Evolutionary conservation across 2,113 vertebrate species (phyloP).

Genomic region (Sebastes fasciatus): DNA sequence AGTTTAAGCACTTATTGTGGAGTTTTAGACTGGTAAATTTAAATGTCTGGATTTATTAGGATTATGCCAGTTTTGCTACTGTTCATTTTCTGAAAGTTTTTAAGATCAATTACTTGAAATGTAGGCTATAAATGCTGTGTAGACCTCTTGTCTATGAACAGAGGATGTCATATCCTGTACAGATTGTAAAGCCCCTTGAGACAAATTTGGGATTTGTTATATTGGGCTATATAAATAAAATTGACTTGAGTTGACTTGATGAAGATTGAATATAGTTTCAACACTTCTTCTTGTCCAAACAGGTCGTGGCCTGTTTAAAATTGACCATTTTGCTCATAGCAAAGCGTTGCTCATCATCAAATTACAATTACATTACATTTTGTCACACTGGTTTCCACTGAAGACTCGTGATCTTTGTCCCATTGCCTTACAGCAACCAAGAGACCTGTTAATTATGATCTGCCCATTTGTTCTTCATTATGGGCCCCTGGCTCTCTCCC

Average conservation of each 20-base stretch:
- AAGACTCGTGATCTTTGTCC: constrained; percentile 26
- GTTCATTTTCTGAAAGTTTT: too few species aligned
- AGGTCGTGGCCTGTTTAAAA: neutral
- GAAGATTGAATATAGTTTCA: neutral
- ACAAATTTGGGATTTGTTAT: too few species aligned
- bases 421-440: constrained; percentile 6
- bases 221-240: neutral
- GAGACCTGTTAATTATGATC: constrained; percentile 46
- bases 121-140: too few species aligned
- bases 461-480: constrained; percentile 55
- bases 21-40: too few species aligned
- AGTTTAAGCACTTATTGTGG: too few species aligned
- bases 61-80: too few species aligned
- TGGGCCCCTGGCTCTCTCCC: constrained; percentile 21
- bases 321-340: neutral
- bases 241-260: neutral
- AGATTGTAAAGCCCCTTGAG: neutral
- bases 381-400: constrained; percentile 24
- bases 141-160: too few species aligned
- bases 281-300: neutral
- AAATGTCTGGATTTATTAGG: too few species aligned
- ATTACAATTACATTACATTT: constrained; percentile 10
- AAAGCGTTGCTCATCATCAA: neutral
- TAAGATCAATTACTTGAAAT: too few species aligned
- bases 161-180: too few species aligned